phyloP scores from a whole-genome alignment of 2,888 invertebrate species.

The Rhimphoctona megacephalus region DNA sequence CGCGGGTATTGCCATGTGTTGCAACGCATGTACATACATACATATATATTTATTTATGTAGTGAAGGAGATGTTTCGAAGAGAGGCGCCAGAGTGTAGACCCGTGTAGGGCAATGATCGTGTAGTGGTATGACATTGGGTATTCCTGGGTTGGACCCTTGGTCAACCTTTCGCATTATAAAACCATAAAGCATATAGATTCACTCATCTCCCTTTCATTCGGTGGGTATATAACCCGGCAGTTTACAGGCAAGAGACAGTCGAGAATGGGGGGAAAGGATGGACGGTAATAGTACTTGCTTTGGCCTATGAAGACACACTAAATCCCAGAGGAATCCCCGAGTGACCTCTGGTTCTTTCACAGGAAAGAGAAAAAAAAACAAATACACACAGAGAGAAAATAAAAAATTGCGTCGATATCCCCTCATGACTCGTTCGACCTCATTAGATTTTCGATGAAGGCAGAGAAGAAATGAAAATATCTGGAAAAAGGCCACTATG shows the following conservation, averaged over 20 bases:
- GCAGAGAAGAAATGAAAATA: constrained; percentile 63
- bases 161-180: constrained; percentile 83
- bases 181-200: constrained; percentile 81
- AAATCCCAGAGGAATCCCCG: constrained; percentile 55
- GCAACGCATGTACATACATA: not conserved
- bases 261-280: constrained; percentile 44
- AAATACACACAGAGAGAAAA: constrained; percentile 17
- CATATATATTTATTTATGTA: constrained; percentile 20
- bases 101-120: constrained; percentile 52
- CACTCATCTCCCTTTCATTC: constrained; percentile 68
- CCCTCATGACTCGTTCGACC: constrained; percentile 71
- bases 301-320: constrained; percentile 41
- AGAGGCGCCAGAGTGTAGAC: constrained; percentile 66
- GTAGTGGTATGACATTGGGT: constrained; percentile 71
- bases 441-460: constrained; percentile 71
- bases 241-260: constrained; percentile 35
- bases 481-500: constrained; percentile 56
- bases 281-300: constrained; percentile 35
- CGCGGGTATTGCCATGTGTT: constrained; percentile 64
- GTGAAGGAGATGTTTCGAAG: constrained; percentile 22
- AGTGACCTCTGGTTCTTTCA: constrained; percentile 63
- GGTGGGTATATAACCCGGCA: constrained; percentile 59
- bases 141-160: constrained; percentile 70
- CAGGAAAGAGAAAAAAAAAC: constrained; percentile 41
- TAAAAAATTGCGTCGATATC: constrained; percentile 65